Evolutionary conservation across 1,140 invertebrate species (phyloP), one percentile per base, ranked within the genome.

Genomic region (Heliconius hermathena): DNA sequence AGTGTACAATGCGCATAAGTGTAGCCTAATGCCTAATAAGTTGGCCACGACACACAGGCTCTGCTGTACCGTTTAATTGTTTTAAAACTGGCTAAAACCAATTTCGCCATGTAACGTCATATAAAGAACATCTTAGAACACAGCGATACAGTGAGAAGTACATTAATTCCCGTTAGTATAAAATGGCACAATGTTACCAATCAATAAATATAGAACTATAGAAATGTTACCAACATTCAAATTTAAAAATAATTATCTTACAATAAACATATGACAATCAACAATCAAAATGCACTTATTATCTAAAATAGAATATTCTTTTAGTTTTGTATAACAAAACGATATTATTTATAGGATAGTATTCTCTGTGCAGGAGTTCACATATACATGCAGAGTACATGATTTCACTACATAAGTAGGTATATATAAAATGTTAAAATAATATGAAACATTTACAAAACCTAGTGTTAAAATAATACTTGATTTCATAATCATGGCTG

Each of bases 301-400:
- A 26, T 66, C 22, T 26, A 66, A 66, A 66, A 66, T 66, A 66
- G 26, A 66, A 66, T 66, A 66, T 66, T 26, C 11, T 66, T 66
- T 66, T 29, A 66, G 60, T 66, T 66, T 66, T 66, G 60, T 66
- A 66, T 66, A 66, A 74, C 73, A 49, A 74, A 74, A 74, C 49
- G 13, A 20, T 74, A 46, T 74, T 49, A 16, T 74, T 18, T 33
- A 29, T 49, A 29, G 36, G 20, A 52, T 52, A 8, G 11, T 16
- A 26, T 66, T 66, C 60, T 66, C 60, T 66, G 60, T 66, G 16
- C 60, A 66, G 13, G 16, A 57, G 52, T 54, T 49, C 54, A 75
- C 29, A 36, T 22, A 66, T 26, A 66, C 60, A 60, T 60, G 57
- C 8, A 26, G 60, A 66, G 60, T 66, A 66, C 22, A 66, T 66